phyloP scores from a whole-genome alignment of 2,797 vertebrate genomes.

The Poecilia gillii region DNA sequence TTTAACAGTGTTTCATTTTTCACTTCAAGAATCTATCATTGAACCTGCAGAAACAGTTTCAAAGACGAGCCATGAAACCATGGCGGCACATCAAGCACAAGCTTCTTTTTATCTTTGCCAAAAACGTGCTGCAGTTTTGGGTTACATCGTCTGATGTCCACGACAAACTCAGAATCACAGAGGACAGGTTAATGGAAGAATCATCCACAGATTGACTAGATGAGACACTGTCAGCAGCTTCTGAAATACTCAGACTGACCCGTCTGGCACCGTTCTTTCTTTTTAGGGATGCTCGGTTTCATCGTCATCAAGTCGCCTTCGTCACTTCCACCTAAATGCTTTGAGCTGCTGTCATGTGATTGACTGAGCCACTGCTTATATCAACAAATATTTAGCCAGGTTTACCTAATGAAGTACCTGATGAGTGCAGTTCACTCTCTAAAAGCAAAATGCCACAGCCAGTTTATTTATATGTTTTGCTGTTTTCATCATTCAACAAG shows the following conservation, averaged over 20 bases:
- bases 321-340: background rate
- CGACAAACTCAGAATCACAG: constrained; percentile 32
- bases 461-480: background rate
- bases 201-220: constrained; percentile 38
- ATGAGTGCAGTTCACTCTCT: background rate
- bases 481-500: background rate
- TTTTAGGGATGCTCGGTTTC: background rate
- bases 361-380: background rate
- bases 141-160: constrained; percentile 43
- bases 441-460: background rate
- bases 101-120: constrained; percentile 34
- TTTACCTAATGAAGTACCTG: background rate
- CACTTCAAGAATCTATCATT: constrained; percentile 2
- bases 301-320: background rate
- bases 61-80: constrained; percentile 30
- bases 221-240: constrained; percentile 20
- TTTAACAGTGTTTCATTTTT: constrained; percentile 21
- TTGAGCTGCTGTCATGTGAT: background rate
- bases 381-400: background rate
- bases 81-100: constrained; percentile 35
- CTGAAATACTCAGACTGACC: constrained; percentile 24
- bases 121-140: constrained; percentile 8
- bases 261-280: background rate
- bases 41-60: constrained; percentile 26
- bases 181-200: constrained; percentile 40